phyloP scores from a whole-genome alignment of 1,140 invertebrate genomes.

The Heliconius melpomene region DNA sequence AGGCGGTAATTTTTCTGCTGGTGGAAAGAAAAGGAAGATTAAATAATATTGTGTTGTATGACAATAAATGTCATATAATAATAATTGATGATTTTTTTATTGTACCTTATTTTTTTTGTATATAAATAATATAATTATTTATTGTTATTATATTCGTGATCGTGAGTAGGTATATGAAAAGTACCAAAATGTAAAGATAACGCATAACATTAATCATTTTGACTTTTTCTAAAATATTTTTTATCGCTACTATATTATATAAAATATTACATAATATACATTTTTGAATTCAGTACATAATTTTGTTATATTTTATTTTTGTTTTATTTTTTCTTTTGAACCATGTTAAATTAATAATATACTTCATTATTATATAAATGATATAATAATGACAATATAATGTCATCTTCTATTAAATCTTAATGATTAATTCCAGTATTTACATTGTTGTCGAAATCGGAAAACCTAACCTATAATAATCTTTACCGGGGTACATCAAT shows the following conservation, averaged over 20 bases:
- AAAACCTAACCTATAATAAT: conserved; percentile 31
- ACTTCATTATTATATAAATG: neutral
- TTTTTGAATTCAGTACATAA: no score
- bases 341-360: neutral
- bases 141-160: neutral
- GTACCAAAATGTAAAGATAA: no score
- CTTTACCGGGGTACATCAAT: conserved; percentile 42
- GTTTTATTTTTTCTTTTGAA: neutral
- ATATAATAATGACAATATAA: neutral
- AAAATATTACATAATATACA: no score
- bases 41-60: conserved; percentile 33
- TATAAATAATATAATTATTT: neutral
- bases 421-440: neutral
- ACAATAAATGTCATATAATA: neutral
- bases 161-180: no score
- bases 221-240: no score
- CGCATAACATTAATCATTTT: no score
- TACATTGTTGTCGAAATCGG: conserved; percentile 9
- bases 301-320: neutral
- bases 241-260: no score
- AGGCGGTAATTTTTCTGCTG: conserved; percentile 44
- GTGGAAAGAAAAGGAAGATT: conserved; percentile 58
- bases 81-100: neutral
- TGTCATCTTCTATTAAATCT: neutral
- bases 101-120: neutral